phyloP scores from a whole-genome alignment of 2,888 invertebrate species.

The Sarcophaga variegata region DNA sequence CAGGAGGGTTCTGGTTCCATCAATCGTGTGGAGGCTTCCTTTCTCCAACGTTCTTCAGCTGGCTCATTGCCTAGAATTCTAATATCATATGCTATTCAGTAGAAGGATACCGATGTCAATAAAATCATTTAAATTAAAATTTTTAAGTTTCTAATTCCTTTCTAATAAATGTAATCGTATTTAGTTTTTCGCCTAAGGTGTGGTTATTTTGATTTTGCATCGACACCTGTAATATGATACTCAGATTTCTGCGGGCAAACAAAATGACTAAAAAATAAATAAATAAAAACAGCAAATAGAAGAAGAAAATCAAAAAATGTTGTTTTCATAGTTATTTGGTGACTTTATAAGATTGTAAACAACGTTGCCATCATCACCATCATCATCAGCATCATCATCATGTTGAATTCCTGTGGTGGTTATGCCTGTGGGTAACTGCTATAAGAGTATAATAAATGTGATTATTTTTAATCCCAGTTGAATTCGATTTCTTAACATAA shows the following conservation, averaged over 20 bases:
- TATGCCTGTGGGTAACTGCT: constrained; percentile 9
- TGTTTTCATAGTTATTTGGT: constrained; percentile 1
- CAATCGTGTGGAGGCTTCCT: too few species aligned
- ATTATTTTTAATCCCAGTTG: constrained; percentile 55
- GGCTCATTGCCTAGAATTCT: too few species aligned
- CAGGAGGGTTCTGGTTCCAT: too few species aligned
- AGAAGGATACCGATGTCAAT: too few species aligned
- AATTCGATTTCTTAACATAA: constrained; percentile 9
- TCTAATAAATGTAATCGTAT: not conserved
- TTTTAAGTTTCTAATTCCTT: too few species aligned
- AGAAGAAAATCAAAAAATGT: not conserved
- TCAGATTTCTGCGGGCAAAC: not conserved
- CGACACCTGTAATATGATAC: constrained; percentile 24
- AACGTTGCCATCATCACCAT: not conserved
- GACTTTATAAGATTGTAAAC: constrained; percentile 1
- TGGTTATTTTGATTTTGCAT: constrained; percentile 24
- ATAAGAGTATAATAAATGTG: constrained; percentile 23
- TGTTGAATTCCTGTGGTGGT: not conserved
- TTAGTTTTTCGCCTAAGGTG: constrained; percentile 7
- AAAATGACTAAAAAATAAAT: not conserved
- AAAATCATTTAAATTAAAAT: too few species aligned
- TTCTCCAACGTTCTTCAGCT: too few species aligned
- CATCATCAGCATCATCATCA: not conserved
- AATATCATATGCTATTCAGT: too few species aligned
- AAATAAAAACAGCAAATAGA: not conserved